Conservation (phyloP, 2,797 vertebrate genomes). For the Leptatherina wallacei region DNA sequence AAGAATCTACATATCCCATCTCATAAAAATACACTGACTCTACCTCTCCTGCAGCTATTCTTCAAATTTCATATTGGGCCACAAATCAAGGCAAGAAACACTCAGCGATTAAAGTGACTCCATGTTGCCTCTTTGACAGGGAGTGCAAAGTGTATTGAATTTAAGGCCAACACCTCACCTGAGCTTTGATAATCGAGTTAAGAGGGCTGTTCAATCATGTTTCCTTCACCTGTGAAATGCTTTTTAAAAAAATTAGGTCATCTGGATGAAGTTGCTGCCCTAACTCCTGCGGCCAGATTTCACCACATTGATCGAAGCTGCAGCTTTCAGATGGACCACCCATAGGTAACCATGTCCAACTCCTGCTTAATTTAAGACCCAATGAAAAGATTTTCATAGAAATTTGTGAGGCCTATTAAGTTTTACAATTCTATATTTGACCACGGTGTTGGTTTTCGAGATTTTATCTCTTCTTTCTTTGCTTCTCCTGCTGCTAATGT, state of each 20-base stretch:
- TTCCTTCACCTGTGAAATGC: conserved; percentile 35
- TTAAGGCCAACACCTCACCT: conserved; percentile 31
- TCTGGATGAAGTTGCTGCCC: conserved; percentile 27
- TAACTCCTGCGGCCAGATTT: conserved; percentile 22
- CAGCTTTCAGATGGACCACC: conserved; percentile 4
- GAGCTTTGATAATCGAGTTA: conserved; percentile 46
- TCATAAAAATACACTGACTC: conserved; percentile 8
- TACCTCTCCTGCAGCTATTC: conserved; percentile 8
- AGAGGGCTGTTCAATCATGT: conserved; percentile 42
- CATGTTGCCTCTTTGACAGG: background rate
- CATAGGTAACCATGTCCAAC: background rate
- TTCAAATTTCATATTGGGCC: background rate
- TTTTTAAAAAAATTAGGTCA: conserved; percentile 40
- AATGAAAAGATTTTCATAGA: background rate
- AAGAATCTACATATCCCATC: conserved; percentile 12
- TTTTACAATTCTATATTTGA: too few species aligned
- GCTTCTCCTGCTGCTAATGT: too few species aligned
- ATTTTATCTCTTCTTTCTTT: too few species aligned
- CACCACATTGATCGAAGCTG: background rate
- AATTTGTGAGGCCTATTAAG: conserved; percentile 1
- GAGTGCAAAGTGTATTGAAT: conserved; percentile 32
- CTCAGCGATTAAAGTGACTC: conserved; percentile 29
- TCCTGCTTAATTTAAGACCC: background rate
- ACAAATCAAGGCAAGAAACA: conserved; percentile 30
- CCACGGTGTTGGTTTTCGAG: too few species aligned